A percentile compares a stretch with the other conserved stretches of the same genome.
Conservation (phyloP, 2,888 invertebrate species). For the Dorcus hopei region DNA sequence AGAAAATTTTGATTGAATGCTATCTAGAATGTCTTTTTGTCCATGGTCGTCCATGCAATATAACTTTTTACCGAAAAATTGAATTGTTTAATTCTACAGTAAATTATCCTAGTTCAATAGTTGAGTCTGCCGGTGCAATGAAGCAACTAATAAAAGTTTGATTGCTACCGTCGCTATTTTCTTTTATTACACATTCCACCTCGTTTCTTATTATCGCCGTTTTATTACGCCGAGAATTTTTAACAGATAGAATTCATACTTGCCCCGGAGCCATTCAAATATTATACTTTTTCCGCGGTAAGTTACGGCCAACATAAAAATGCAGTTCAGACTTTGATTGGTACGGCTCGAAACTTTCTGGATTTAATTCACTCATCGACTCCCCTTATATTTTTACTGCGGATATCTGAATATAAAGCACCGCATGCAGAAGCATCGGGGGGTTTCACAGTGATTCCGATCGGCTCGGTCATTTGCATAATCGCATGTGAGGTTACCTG, state of each 20-base stretch:
- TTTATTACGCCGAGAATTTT: constrained; percentile 38
- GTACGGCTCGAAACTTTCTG: constrained; percentile 40
- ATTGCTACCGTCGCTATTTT: constrained; percentile 36
- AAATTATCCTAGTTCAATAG: constrained; percentile 30
- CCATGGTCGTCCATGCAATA: too few relatives aligned
- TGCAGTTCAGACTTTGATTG: constrained; percentile 42
- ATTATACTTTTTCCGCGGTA: constrained; percentile 24
- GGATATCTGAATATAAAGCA: constrained; percentile 43
- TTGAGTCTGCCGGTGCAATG: constrained; percentile 25
- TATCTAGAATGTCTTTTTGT: too few relatives aligned
- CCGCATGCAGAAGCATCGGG: constrained; percentile 12
- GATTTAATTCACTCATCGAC: constrained; percentile 31
- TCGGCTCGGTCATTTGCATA: constrained; percentile 35
- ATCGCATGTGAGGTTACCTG: constrained; percentile 38
- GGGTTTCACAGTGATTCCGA: constrained; percentile 20
- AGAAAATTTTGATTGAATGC: too few relatives aligned
- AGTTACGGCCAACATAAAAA: constrained; percentile 42
- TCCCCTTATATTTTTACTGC: constrained; percentile 35
- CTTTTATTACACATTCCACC: constrained; percentile 40
- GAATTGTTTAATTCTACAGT: constrained; percentile 37
- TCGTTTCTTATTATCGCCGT: constrained; percentile 39
- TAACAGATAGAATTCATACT: constrained; percentile 23
- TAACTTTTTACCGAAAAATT: constrained; percentile 1
- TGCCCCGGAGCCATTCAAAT: constrained; percentile 9
- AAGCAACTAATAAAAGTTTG: constrained; percentile 42